Conservation (phyloP, 2,797 vertebrate genomes). For the Pangasius larnaudii region DNA sequence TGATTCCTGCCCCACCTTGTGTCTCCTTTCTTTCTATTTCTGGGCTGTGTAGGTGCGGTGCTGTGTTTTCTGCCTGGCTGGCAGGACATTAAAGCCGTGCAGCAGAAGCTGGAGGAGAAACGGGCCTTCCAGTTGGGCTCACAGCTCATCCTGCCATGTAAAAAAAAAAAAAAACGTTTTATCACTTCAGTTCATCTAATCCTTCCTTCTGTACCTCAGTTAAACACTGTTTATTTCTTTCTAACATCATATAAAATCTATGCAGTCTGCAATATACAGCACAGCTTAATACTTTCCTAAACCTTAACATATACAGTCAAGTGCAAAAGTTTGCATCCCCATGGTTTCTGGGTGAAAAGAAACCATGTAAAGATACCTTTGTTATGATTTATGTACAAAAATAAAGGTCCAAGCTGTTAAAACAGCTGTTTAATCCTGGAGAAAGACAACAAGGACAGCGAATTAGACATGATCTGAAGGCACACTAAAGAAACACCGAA, state of each 20-base stretch:
- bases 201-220: background rate
- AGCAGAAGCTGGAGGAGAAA: slow-evolving; percentile 83
- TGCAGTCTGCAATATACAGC: background rate
- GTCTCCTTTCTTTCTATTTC: background rate
- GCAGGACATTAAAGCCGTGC: slow-evolving; percentile 93
- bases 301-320: background rate
- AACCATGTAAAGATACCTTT: background rate
- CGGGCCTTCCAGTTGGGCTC: slow-evolving; percentile 74
- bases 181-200: background rate
- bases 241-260: background rate
- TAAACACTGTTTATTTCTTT: background rate
- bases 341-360: background rate
- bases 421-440: no score
- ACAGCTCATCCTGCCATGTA: slow-evolving; percentile 88
- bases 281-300: background rate
- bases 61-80: slow-evolving; percentile 97
- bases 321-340: background rate
- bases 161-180: slow-evolving; percentile 65
- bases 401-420: background rate
- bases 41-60: slow-evolving; percentile 84
- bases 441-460: background rate
- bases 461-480: background rate
- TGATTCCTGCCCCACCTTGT: background rate
- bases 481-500: background rate
- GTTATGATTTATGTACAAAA: background rate